A percentile compares a stretch with the other conserved stretches of the same genome.
Evolutionary conservation across 92 coral and sea anemone species (phyloP).

Genomic region (Parazoanthus atlanticus): DNA sequence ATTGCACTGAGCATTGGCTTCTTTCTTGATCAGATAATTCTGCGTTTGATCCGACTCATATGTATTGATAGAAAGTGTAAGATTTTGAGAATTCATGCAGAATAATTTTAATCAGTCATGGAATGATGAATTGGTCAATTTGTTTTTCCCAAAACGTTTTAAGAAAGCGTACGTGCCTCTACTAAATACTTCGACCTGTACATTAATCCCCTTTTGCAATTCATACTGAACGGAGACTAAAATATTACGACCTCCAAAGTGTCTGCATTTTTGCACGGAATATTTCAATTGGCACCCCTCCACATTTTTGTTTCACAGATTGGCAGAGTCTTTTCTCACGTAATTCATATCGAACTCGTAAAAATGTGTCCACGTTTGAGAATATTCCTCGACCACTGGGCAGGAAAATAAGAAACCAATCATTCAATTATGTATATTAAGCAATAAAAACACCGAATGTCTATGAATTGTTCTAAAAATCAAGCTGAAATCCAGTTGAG

Average conservation of each 20-base stretch:
- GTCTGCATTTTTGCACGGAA: background rate
- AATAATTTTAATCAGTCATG: background rate
- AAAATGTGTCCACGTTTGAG: background rate
- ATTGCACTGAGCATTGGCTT: background rate
- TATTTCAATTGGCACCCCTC: too few relatives aligned
- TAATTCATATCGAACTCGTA: background rate
- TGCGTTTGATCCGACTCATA: too few relatives aligned
- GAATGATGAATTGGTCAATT: background rate
- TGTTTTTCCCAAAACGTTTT: background rate
- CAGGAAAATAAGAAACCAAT: background rate
- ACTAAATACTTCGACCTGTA: background rate
- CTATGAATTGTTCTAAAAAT: background rate
- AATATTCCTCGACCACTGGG: background rate
- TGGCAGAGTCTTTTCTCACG: background rate
- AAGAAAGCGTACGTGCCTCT: background rate
- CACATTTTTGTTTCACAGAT: too few relatives aligned
- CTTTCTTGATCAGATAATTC: background rate
- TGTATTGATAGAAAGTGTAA: background rate
- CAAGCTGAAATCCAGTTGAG: background rate
- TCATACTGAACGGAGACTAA: background rate
- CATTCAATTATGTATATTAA: background rate
- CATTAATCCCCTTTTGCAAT: background rate
- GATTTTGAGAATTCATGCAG: background rate
- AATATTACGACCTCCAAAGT: background rate
- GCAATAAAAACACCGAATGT: background rate